Conservation (phyloP, 2,113 vertebrate genomes). For the Sebastes schlegelii region DNA sequence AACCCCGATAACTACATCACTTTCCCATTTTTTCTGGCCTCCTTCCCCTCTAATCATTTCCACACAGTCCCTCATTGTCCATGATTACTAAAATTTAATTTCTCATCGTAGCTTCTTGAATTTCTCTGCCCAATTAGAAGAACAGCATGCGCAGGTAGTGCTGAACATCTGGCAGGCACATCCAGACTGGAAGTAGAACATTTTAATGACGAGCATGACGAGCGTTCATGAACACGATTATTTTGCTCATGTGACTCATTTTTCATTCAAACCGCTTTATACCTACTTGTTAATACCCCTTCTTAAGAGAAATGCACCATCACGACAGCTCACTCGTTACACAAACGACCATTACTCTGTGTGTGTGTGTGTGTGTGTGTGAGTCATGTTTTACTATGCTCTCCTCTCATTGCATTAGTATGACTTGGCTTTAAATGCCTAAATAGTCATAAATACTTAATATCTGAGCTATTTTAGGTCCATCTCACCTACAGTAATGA, state of each 20-base stretch:
- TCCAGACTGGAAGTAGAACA: slow-evolving; percentile 43
- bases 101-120: neutral
- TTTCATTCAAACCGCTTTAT: slow-evolving; percentile 35
- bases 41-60: neutral
- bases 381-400: slow-evolving; percentile 18
- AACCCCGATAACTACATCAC: neutral
- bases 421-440: slow-evolving; percentile 53
- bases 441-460: slow-evolving; percentile 58
- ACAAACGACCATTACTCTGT: slow-evolving; percentile 1
- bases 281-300: slow-evolving; percentile 41
- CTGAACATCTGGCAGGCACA: slow-evolving; percentile 55
- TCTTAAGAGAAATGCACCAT: slow-evolving; percentile 13
- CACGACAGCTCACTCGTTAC: slow-evolving; percentile 36
- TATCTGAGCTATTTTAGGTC: slow-evolving; percentile 48
- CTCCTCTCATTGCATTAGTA: slow-evolving; percentile 31
- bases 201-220: slow-evolving; percentile 62
- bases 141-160: slow-evolving; percentile 29
- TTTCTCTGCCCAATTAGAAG: slow-evolving; percentile 29
- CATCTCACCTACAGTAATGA: slow-evolving; percentile 54
- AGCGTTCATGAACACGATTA: slow-evolving; percentile 42
- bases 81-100: neutral
- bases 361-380: slow-evolving; percentile 17
- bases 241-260: slow-evolving; percentile 50
- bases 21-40: neutral
- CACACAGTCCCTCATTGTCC: neutral